A percentile compares a stretch with the other conserved stretches of the same genome.
Evolutionary conservation across 2,113 vertebrate genomes (phyloP).

Genomic region (Synchiropus splendidus): DNA sequence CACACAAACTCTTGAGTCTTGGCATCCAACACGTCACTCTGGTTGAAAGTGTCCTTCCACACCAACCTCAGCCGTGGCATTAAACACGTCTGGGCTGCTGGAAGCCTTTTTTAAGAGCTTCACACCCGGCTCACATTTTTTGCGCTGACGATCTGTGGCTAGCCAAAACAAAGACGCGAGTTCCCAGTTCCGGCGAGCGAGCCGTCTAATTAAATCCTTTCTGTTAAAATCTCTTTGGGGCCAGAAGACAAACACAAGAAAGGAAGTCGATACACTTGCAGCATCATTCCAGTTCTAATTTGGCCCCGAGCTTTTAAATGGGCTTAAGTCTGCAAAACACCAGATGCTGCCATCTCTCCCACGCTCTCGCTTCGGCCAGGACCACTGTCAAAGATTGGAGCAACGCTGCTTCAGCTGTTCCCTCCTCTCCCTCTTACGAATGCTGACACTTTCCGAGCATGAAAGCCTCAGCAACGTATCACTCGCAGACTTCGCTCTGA

Average conservation of each 20-base stretch:
- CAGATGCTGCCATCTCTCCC: constrained; percentile 51
- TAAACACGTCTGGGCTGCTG: too few relatives aligned
- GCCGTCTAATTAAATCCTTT: background rate
- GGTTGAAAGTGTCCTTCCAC: too few relatives aligned
- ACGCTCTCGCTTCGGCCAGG: constrained; percentile 30
- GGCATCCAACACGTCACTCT: too few relatives aligned
- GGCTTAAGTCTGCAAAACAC: constrained; percentile 37
- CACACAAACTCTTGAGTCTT: too few relatives aligned
- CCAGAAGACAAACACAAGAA: too few relatives aligned
- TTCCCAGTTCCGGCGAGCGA: too few relatives aligned
- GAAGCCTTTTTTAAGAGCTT: too few relatives aligned
- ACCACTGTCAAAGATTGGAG: constrained; percentile 22
- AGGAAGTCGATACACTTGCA: too few relatives aligned
- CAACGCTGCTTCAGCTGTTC: constrained; percentile 32
- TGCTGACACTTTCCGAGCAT: constrained; percentile 1
- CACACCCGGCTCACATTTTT: background rate
- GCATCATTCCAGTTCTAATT: constrained; percentile 11
- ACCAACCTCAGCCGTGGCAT: too few relatives aligned
- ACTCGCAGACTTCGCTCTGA: background rate
- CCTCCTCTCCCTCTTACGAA: constrained; percentile 12
- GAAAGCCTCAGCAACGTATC: background rate
- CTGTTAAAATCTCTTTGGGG: too few relatives aligned
- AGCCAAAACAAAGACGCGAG: constrained; percentile 10
- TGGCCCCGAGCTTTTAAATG: constrained; percentile 38
- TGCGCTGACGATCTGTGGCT: constrained; percentile 6